These are phyloP conservation scores for Tipula unca DNA, from an alignment of 2,888 invertebrate genomes.

Conservation along the genomic window DNA sequence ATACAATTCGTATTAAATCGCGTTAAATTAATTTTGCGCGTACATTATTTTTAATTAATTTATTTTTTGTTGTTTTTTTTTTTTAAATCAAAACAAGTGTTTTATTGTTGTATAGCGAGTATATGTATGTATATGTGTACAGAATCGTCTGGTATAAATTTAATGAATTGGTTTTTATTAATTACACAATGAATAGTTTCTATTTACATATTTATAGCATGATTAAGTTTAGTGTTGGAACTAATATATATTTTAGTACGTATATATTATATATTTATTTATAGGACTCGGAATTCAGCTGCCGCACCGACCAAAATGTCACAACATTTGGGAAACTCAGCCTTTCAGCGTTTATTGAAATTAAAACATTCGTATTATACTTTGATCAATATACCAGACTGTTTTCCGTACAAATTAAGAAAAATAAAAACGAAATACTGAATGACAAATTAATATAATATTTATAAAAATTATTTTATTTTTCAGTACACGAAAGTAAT, in stretches of 20 bases:
- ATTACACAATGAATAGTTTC: neutral
- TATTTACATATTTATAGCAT: neutral
- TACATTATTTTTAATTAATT: neutral
- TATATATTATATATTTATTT: no score
- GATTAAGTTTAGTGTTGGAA: neutral
- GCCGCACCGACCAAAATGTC: neutral
- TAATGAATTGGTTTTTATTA: neutral
- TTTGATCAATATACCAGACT: neutral
- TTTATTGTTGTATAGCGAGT: neutral
- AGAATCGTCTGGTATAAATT: neutral
- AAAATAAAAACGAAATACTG: constrained; percentile 14
- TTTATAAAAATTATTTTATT: neutral
- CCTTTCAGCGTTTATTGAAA: neutral
- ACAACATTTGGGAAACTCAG: neutral
- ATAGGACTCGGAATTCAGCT: neutral
- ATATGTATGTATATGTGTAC: neutral
- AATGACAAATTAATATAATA: constrained; percentile 16
- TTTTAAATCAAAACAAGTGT: constrained; percentile 4
- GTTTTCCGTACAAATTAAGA: neutral
- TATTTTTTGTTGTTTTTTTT: neutral
- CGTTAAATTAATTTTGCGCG: neutral
- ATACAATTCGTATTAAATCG: neutral
- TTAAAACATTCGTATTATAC: neutral
- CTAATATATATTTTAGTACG: no score
- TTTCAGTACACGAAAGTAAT: neutral